phyloP scores from a whole-genome alignment of 2,888 invertebrate species.

The Cataglyphis altisquamis region DNA sequence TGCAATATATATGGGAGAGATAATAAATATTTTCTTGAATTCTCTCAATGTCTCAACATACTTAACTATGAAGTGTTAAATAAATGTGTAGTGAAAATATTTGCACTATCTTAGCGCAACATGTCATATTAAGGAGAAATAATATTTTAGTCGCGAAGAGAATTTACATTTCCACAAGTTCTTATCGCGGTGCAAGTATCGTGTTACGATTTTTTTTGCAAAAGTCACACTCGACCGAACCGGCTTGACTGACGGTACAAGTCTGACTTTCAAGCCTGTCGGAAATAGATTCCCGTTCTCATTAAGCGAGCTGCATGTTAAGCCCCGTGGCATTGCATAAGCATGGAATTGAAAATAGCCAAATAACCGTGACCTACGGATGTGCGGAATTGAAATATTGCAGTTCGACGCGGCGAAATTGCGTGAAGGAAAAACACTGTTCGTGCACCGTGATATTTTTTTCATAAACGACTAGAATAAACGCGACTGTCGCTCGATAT shows the following conservation, averaged over 20 bases:
- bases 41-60: background rate
- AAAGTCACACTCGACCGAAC: conserved; percentile 42
- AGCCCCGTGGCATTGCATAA: conserved; percentile 78
- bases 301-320: conserved; percentile 76
- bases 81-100: background rate
- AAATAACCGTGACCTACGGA: conserved; percentile 81
- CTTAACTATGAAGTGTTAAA: background rate
- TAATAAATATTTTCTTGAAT: background rate
- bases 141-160: background rate
- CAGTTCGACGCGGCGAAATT: conserved; percentile 3
- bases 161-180: conserved; percentile 21
- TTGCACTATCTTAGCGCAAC: background rate
- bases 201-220: conserved; percentile 27
- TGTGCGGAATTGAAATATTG: conserved; percentile 43
- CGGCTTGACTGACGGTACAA: conserved; percentile 55
- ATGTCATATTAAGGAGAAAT: background rate
- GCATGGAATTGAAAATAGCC: conserved; percentile 79
- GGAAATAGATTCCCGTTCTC: conserved; percentile 81
- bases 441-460: conserved; percentile 1
- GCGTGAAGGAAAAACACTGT: background rate
- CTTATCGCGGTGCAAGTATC: background rate
- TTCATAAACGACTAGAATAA: conserved; percentile 5
- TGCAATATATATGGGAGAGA: background rate
- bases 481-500: background rate
- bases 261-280: conserved; percentile 75